Evolutionary conservation across 2,113 vertebrate species (phyloP), one percentile per base, ranked within the genome.

Genomic region (Corythornis madagascariensis): DNA sequence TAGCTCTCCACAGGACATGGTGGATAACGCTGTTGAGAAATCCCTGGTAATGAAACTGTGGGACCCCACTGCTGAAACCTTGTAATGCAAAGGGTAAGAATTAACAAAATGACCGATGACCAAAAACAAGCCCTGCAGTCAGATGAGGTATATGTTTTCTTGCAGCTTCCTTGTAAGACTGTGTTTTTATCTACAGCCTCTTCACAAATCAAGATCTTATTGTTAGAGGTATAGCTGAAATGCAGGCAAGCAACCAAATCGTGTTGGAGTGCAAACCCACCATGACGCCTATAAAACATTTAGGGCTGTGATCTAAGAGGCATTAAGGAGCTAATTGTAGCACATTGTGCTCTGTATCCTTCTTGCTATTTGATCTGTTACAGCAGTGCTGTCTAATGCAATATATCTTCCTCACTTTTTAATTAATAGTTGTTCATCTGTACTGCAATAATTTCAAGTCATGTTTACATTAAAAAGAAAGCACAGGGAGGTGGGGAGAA

Each of bases 351-450:
- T 90, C 85, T 1, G 1, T 73, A 66, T 63, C 89, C 55, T 86
- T 93, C 89, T 77, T 86, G 66, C 64, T 91, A 42, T 95, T 94
- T 93, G 87, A 94, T 94, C 87, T 83, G 85, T 74, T 95, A 88
- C 71, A 87, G 89, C 89, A 77, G 59, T 65, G 42, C 64, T 84
- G 84, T 42, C 7, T 82, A 55, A 67, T 77, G 85, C 88, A 93
- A 85, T 96, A 94, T 93, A 95, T 96, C 96, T 96, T 96, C 63
- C 91, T 97, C 86, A 85, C 76, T 94, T 95, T 90, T 90, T 95
- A 95, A 84, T 94, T 94, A 88, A 94, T 96, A 86, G 93, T 89
- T 78, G 42, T 95, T 95, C 88, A 72, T 94, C 91, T 95, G 77
- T 88, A 90, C 86, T 86, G 90, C 87, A 96, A 79, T 95, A 93